Conservation (phyloP, 2,888 invertebrate genomes). For the Dicroscelio sp. region DNA sequence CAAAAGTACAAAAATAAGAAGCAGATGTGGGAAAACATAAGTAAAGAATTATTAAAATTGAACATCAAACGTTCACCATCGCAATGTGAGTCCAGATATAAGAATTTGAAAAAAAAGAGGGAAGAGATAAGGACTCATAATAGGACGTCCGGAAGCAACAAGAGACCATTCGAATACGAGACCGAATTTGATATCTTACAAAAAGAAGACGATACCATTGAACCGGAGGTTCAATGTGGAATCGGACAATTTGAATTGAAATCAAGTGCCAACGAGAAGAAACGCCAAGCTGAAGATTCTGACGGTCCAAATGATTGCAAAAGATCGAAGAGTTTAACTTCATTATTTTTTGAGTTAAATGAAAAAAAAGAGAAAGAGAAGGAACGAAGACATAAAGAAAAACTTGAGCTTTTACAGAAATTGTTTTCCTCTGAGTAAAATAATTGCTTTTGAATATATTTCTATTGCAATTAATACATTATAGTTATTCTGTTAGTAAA, state of each 20-base stretch:
- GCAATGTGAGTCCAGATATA: conserved; percentile 52
- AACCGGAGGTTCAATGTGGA: conserved; percentile 50
- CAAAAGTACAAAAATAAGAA: conserved; percentile 41
- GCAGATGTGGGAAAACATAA: conserved; percentile 51
- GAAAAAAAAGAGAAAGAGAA: conserved; percentile 47
- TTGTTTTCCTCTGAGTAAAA: conserved; percentile 14
- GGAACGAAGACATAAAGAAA: conserved; percentile 47
- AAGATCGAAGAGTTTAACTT: not conserved
- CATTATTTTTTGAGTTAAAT: conserved; percentile 15
- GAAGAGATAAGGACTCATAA: conserved; percentile 28
- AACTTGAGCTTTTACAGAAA: conserved; percentile 37
- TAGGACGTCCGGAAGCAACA: conserved; percentile 50
- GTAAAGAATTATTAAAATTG: conserved; percentile 19
- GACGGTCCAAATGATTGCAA: not conserved
- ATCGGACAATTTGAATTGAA: conserved; percentile 25
- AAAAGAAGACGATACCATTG: conserved; percentile 49
- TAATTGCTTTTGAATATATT: no score
- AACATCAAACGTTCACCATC: conserved; percentile 42
- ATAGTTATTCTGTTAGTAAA: no score
- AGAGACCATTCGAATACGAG: conserved; percentile 42
- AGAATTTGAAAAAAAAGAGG: conserved; percentile 53
- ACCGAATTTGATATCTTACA: conserved; percentile 43
- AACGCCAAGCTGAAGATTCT: not conserved
- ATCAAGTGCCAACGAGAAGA: not conserved
- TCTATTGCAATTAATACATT: no score